Conservation (phyloP, 2,888 invertebrate species). For the Orthosia incerta region DNA sequence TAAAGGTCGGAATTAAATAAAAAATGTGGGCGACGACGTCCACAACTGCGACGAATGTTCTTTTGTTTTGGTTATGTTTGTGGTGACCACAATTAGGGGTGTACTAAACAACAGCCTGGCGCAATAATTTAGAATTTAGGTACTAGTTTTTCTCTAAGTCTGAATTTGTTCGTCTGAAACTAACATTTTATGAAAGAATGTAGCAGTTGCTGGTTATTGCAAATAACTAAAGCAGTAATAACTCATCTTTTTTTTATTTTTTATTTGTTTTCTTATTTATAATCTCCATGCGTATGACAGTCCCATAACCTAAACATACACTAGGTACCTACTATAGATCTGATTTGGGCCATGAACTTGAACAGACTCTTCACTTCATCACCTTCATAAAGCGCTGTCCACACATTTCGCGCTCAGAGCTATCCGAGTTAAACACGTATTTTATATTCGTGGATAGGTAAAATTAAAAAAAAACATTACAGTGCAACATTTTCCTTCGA, state of each 20-base stretch:
- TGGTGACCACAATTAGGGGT: conserved; percentile 38
- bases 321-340: too few relatives aligned
- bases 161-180: conserved; percentile 2
- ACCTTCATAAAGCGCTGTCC: too few relatives aligned
- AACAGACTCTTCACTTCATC: too few relatives aligned
- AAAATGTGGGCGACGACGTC: conserved; percentile 30
- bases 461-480: too few relatives aligned
- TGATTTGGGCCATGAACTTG: too few relatives aligned
- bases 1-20: conserved; percentile 50
- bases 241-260: neutral
- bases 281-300: too few relatives aligned
- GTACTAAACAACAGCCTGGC: conserved; percentile 35
- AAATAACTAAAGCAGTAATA: neutral
- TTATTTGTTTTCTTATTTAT: neutral
- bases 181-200: conserved; percentile 11
- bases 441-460: too few relatives aligned
- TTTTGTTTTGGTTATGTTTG: conserved; percentile 55
- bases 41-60: conserved; percentile 47
- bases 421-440: too few relatives aligned
- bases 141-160: conserved; percentile 6
- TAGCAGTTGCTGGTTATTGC: neutral
- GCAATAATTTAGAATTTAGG: conserved; percentile 6
- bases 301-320: too few relatives aligned
- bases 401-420: too few relatives aligned
- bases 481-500: too few relatives aligned